Percentiles rank a stretch among this genome's conserved stretches.
Evolutionary conservation across 1,140 invertebrate genomes (phyloP).

Genomic region (Tribolium castaneum): DNA sequence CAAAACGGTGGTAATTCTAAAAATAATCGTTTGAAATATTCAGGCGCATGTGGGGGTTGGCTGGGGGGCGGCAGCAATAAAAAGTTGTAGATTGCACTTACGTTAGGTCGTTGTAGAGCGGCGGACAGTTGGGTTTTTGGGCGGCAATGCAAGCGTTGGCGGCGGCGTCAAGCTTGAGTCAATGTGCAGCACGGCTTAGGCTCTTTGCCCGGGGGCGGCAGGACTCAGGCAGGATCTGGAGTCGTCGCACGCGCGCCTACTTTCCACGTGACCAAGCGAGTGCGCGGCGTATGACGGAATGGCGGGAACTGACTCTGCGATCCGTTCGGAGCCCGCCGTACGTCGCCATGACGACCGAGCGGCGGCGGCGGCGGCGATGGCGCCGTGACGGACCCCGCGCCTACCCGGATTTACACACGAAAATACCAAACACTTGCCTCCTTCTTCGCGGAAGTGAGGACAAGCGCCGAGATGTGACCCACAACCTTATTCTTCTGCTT

Average conservation of each 20-base stretch:
- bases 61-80: background rate
- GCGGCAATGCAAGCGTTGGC: constrained; percentile 23
- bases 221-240: constrained; percentile 51
- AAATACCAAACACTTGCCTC: background rate
- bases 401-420: background rate
- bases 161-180: constrained; percentile 30
- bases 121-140: background rate
- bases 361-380: constrained; percentile 56
- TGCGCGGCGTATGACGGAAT: constrained; percentile 59
- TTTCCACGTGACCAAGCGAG: constrained; percentile 58
- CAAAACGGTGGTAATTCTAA: background rate
- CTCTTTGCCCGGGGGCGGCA: constrained; percentile 52
- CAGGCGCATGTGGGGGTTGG: background rate
- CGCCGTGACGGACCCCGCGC: constrained; percentile 53
- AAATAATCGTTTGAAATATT: constrained; percentile 10
- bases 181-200: constrained; percentile 24
- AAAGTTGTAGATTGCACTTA: constrained; percentile 35
- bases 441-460: background rate
- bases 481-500: too few species aligned
- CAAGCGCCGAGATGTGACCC: background rate
- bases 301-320: constrained; percentile 56
- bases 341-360: constrained; percentile 56
- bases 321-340: constrained; percentile 47
- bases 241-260: constrained; percentile 44
- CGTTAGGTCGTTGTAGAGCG: constrained; percentile 37